Base-by-base conservation (phyloP, 2,888 invertebrate genomes). In the Cyclophora punctaria region DNA sequence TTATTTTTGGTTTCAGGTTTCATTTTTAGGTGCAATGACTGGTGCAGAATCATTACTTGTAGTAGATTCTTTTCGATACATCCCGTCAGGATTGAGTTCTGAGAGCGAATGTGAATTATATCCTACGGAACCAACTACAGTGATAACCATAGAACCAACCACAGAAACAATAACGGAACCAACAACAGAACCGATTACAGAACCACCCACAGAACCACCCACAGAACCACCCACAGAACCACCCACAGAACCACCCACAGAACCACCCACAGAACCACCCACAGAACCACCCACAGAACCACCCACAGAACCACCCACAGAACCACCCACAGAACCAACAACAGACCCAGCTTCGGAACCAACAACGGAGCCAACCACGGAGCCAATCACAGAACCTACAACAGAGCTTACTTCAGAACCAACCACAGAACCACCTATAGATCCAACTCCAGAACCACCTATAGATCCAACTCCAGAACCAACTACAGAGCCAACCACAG, bases 41-140 rank as follows among this genome's bases (percentile, higher is more conserved):
- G 2, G 20, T 20, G 44, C 49, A 3, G 52, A 48, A 7, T 72
- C 76, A 5, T 52, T 61, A 33, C 60, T 78, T 3, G 50, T 75
- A 6, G 57, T 82, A 0, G 79, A 79, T 56, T 78, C 82, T 7
- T 74, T 81, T 41, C 71, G 78, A 34, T 80, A 78, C 43, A 65
- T 73, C 41, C 67, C 72, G 2, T 69, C 69, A 3, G 47, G 35
- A 3, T 45, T 50, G 5, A 57, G 65, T 20, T 34, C 44, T 33
- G 67, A 67, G 34, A 62, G 61, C 5, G 60, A 62, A n/a, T 78
- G 80, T 51, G 41, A 55, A 20, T 55, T 77, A 7, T 81, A 78
- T 41, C 59, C 35, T 1, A 43, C n/a, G n/a, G n/a, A 35, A 6
- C 42, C 7, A 5, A 44, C 34, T 7, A 35, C 41, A 2, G 35